Percentiles rank a stretch among this genome's conserved stretches.
Conservation (phyloP, 2,797 vertebrate genomes). For the Sebastolobus altivelis region DNA sequence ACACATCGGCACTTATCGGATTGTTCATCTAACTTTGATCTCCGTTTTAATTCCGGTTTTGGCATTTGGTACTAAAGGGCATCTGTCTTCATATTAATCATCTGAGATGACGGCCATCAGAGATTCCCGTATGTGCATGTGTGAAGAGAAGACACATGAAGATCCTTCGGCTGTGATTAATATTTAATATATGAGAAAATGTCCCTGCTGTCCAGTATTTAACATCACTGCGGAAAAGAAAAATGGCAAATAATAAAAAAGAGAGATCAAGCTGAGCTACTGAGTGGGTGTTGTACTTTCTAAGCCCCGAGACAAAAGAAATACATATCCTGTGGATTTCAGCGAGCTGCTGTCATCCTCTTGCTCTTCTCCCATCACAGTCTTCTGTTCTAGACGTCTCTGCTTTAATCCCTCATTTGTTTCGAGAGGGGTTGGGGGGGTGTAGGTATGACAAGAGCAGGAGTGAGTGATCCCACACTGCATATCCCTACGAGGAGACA, state of each 20-base stretch:
- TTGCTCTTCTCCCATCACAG: conserved; percentile 51
- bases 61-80: conserved; percentile 8
- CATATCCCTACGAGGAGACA: conserved; percentile 42
- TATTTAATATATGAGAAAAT: conserved; percentile 36
- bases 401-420: conserved; percentile 74
- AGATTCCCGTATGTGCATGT: neutral
- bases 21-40: neutral
- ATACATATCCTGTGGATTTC: conserved; percentile 65
- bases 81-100: neutral
- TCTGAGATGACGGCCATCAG: conserved; percentile 1
- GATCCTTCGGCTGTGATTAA: conserved; percentile 28
- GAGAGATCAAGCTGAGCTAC: conserved; percentile 45
- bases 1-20: neutral
- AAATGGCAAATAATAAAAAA: conserved; percentile 17
- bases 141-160: conserved; percentile 4
- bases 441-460: conserved; percentile 42
- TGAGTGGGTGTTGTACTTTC: conserved; percentile 67
- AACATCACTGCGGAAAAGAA: conserved; percentile 23
- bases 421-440: conserved; percentile 12
- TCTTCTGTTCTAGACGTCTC: conserved; percentile 55
- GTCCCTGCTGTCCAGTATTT: conserved; percentile 46
- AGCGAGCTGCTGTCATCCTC: conserved; percentile 69
- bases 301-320: conserved; percentile 65
- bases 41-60: neutral
- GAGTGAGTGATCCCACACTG: conserved; percentile 31